Conservation (phyloP, 64 coral and sea anemone species). For the Catalaphyllia jardinei region DNA sequence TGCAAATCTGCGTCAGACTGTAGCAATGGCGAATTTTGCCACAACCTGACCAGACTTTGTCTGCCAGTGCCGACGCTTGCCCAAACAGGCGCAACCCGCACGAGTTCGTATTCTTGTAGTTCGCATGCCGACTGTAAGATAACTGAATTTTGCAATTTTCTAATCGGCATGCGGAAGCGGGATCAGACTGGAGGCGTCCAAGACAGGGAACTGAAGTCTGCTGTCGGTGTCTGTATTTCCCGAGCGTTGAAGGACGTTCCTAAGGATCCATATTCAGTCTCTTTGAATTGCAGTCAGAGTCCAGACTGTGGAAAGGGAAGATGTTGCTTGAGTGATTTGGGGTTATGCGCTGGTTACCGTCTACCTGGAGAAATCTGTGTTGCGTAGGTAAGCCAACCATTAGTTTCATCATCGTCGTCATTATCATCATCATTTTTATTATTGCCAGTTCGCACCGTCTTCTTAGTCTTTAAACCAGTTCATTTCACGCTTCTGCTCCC, state of each 20-base stretch:
- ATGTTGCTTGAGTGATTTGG: slow-evolving; percentile 22
- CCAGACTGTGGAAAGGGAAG: slow-evolving; percentile 16
- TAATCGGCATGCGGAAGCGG: slow-evolving; percentile 1
- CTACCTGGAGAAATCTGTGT: slow-evolving; percentile 29
- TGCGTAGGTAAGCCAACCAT: slow-evolving; percentile 20
- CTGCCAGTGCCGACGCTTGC: neutral
- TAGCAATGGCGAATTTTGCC: slow-evolving; percentile 19
- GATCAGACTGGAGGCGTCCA: neutral
- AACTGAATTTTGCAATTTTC: slow-evolving; percentile 34
- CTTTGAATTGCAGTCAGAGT: slow-evolving; percentile 24
- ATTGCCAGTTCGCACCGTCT: too few species aligned
- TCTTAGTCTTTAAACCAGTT: too few species aligned
- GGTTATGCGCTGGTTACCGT: slow-evolving; percentile 24
- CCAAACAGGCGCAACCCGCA: neutral
- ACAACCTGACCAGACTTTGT: slow-evolving; percentile 9
- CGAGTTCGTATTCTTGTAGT: slow-evolving; percentile 6
- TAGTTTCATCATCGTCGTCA: too few species aligned
- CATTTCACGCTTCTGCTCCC: too few species aligned
- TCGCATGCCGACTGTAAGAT: slow-evolving; percentile 31
- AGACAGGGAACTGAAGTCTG: neutral
- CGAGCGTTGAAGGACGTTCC: slow-evolving; percentile 22
- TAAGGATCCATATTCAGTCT: slow-evolving; percentile 4
- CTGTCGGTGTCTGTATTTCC: slow-evolving; percentile 8
- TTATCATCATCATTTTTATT: too few species aligned
- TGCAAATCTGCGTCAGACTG: slow-evolving; percentile 15